phyloP scores from a whole-genome alignment of 2,888 invertebrate genomes.

The Spilarctia lutea region DNA sequence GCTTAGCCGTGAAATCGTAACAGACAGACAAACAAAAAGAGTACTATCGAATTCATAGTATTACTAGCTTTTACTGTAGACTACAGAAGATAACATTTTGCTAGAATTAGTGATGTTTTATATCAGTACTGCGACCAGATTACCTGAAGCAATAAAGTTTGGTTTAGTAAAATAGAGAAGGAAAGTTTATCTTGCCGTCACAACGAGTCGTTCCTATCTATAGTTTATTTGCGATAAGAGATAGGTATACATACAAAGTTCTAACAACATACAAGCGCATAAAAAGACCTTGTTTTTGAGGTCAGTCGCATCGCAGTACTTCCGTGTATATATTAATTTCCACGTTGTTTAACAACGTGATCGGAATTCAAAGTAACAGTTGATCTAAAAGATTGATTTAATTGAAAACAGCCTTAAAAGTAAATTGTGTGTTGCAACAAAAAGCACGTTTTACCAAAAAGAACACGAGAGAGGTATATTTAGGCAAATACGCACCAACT shows the following conservation, averaged over 20 bases:
- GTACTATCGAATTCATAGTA: too few species aligned
- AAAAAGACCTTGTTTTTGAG: slow-evolving; percentile 42
- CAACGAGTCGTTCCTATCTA: not conserved
- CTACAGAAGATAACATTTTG: not conserved
- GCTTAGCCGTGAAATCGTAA: too few species aligned
- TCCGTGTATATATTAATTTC: slow-evolving; percentile 25
- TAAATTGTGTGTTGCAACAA: not conserved
- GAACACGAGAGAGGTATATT: not conserved
- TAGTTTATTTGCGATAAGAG: not conserved
- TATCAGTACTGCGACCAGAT: not conserved
- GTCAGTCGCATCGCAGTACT: slow-evolving; percentile 36
- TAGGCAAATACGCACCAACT: too few species aligned
- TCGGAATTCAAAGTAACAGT: not conserved
- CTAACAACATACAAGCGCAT: slow-evolving; percentile 18
- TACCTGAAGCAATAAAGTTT: not conserved
- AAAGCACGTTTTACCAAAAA: not conserved
- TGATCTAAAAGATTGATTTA: not conserved
- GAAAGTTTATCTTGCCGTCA: not conserved
- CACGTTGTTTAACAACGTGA: slow-evolving; percentile 44
- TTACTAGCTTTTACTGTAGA: not conserved
- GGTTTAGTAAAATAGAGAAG: not conserved
- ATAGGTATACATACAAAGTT: not conserved
- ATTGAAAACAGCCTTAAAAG: not conserved
- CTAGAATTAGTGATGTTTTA: not conserved
- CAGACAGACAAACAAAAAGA: too few species aligned